Conservation (phyloP, 1,140 invertebrate genomes). For the Calliopsis andreniformis region DNA sequence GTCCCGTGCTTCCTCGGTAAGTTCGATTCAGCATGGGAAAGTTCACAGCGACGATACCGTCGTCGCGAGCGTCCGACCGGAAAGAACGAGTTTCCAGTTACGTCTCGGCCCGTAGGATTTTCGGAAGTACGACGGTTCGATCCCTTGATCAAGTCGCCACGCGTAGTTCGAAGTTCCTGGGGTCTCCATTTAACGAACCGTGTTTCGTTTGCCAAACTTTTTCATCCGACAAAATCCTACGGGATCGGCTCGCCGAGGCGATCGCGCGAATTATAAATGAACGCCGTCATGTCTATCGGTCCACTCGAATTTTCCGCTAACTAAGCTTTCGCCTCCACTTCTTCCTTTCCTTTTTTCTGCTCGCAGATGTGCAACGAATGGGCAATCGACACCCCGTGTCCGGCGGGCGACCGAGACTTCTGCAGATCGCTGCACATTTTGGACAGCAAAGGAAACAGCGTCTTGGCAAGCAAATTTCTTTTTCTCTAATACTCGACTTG, state of each 20-base stretch:
- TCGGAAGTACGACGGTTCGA: neutral
- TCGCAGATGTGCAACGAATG: constrained; percentile 84
- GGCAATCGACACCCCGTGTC: constrained; percentile 85
- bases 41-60: neutral
- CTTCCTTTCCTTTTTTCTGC: constrained; percentile 27
- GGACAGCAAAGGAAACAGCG: constrained; percentile 84
- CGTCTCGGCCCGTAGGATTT: neutral
- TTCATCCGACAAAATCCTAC: neutral
- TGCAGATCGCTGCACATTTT: constrained; percentile 86
- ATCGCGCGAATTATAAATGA: neutral
- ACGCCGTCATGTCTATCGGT: neutral
- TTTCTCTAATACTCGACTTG: constrained; percentile 24
- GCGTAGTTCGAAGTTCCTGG: neutral
- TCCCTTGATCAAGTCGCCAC: neutral
- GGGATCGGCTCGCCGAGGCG: neutral
- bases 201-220: neutral
- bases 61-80: neutral
- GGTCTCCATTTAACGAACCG: neutral
- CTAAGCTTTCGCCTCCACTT: neutral
- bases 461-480: constrained; percentile 77
- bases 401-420: constrained; percentile 84
- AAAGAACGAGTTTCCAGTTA: constrained; percentile 4
- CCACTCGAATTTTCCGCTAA: neutral
- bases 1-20: neutral
- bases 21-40: neutral